Percentiles rank a stretch among this genome's conserved stretches.
These are phyloP conservation scores for Channa argus DNA, from an alignment of 2,113 vertebrate species.

Conservation along the genomic window DNA sequence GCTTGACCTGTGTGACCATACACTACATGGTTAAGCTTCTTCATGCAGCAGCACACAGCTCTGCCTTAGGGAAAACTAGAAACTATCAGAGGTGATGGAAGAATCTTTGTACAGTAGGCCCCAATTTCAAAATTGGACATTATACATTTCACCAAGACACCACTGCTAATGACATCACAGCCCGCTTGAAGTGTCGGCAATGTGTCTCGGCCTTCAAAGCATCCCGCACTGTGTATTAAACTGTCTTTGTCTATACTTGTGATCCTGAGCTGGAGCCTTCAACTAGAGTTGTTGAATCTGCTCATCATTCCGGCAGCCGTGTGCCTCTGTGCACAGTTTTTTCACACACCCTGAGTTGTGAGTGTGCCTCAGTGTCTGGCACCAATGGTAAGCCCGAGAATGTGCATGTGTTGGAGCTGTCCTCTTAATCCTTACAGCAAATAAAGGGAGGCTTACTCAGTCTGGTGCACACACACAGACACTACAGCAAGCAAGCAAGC, in stretches of 20 bases:
- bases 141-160: constrained; percentile 33
- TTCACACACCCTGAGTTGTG: constrained; percentile 36
- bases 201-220: constrained; percentile 42
- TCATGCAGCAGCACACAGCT: constrained; percentile 26
- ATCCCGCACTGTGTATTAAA: constrained; percentile 25
- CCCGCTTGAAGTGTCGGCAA: constrained; percentile 39
- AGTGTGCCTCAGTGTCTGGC: constrained; percentile 63
- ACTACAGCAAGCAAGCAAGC: constrained; percentile 50
- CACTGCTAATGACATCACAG: constrained; percentile 31
- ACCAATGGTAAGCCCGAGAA: constrained; percentile 65
- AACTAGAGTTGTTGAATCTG: constrained; percentile 55
- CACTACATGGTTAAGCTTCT: constrained; percentile 34
- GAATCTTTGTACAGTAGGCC: constrained; percentile 15
- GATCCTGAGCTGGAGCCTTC: constrained; percentile 54
- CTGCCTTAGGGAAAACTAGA: constrained; percentile 40
- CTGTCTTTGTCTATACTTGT: constrained; percentile 41
- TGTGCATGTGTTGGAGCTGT: constrained; percentile 76
- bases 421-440: constrained; percentile 76
- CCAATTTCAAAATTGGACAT: constrained; percentile 38
- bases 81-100: constrained; percentile 21
- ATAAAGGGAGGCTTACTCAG: constrained; percentile 78
- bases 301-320: constrained; percentile 60
- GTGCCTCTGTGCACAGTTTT: constrained; percentile 33
- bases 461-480: constrained; percentile 58
- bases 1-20: constrained; percentile 62